Conservation (phyloP, 2,113 vertebrate species). For the Elaphurus davidianus region DNA sequence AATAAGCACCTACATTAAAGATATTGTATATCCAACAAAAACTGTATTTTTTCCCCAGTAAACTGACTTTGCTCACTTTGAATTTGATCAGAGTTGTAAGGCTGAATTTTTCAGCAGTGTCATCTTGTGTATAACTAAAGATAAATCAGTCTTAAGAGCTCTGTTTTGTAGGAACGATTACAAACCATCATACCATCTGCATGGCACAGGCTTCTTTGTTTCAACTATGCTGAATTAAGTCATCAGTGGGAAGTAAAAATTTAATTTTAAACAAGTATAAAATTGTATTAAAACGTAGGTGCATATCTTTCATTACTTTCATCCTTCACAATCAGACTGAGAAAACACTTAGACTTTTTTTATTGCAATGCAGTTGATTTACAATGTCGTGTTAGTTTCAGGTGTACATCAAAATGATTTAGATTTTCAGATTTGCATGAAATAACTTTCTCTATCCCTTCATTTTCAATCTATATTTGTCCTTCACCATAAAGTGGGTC, state of each 20-base stretch:
- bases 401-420: neutral
- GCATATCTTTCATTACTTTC: neutral
- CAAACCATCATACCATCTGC: rapidly evolving
- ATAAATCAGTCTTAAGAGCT: neutral
- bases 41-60: neutral
- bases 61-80: neutral
- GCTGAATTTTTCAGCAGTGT: neutral
- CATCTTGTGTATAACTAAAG: neutral
- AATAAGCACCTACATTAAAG: neutral
- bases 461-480: neutral
- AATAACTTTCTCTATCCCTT: neutral
- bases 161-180: neutral
- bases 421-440: neutral
- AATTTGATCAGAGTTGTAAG: neutral
- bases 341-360: neutral
- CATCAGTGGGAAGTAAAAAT: neutral
- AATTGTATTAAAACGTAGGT: neutral
- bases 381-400: neutral
- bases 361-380: neutral
- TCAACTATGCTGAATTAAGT: neutral
- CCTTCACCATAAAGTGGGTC: neutral
- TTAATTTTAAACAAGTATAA: neutral
- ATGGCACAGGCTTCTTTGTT: neutral
- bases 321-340: neutral
- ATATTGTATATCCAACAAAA: neutral